Evolutionary conservation across 2,797 vertebrate species (phyloP).

Genomic region (Delichon dasypus): DNA sequence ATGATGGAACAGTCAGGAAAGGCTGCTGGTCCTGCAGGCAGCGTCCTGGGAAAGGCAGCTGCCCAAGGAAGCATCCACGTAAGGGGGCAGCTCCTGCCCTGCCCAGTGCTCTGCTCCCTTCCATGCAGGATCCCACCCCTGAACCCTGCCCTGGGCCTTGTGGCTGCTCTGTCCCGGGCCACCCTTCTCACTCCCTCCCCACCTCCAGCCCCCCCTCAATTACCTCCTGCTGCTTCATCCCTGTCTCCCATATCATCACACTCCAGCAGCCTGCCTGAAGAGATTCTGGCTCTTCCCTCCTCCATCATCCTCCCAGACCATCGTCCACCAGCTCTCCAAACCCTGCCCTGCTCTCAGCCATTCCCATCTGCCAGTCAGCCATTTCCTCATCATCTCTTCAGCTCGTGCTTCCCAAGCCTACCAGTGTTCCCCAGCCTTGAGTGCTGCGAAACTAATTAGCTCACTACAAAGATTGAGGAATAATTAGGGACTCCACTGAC

Average conservation of each 20-base stretch:
- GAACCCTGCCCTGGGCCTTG: background rate
- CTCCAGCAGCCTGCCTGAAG: background rate
- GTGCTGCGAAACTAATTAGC: conserved; percentile 62
- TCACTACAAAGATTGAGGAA: conserved; percentile 41
- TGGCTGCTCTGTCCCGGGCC: fast-evolving
- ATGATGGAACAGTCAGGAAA: background rate
- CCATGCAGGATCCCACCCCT: fast-evolving
- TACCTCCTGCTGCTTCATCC: fast-evolving
- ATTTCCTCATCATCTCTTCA: background rate
- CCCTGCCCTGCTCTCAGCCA: background rate
- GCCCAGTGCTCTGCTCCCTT: background rate
- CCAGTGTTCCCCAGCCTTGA: conserved; percentile 40
- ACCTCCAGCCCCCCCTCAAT: background rate
- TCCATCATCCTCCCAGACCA: background rate
- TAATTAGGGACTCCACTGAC: conserved; percentile 67
- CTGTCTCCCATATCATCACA: fast-evolving
- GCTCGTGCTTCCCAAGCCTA: conserved; percentile 25
- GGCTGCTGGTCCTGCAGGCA: background rate
- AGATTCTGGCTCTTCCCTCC: background rate
- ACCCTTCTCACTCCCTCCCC: background rate
- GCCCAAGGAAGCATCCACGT: fast-evolving
- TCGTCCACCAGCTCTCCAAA: background rate
- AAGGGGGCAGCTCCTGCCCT: background rate
- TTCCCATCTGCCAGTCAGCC: background rate
- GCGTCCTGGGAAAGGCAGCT: background rate